phyloP scores from a whole-genome alignment of 2,888 invertebrate genomes.

The Mylabris sibirica region DNA sequence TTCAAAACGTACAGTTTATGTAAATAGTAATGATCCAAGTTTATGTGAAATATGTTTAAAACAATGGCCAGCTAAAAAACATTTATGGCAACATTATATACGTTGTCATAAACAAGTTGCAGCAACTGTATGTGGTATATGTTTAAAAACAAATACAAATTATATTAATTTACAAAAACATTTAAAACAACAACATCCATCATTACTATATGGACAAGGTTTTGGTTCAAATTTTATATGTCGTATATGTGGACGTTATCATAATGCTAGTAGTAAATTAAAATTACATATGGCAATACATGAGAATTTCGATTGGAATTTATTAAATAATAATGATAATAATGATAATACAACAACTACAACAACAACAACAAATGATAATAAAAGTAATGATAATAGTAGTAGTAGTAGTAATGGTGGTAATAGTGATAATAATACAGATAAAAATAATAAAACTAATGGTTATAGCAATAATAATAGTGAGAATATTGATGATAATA shows the following conservation, averaged over 20 bases:
- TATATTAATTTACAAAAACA: constrained; percentile 61
- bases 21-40: constrained; percentile 62
- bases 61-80: constrained; percentile 69
- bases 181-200: constrained; percentile 61
- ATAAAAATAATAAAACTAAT: constrained; percentile 45
- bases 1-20: constrained; percentile 64
- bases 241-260: constrained; percentile 63
- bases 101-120: constrained; percentile 67
- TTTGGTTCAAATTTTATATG: constrained; percentile 68
- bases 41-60: constrained; percentile 67
- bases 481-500: constrained; percentile 44
- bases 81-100: constrained; percentile 68
- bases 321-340: constrained; percentile 42
- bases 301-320: constrained; percentile 60
- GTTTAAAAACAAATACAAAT: constrained; percentile 64
- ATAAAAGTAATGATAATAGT: constrained; percentile 39
- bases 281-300: constrained; percentile 67
- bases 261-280: constrained; percentile 67
- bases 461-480: constrained; percentile 42
- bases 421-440: constrained; percentile 41
- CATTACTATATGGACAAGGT: constrained; percentile 62
- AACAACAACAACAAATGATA: constrained; percentile 44
- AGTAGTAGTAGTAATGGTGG: constrained; percentile 44
- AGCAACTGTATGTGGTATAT: constrained; percentile 68
- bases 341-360: constrained; percentile 44